Conservation (phyloP, 2,113 vertebrate genomes). For the Arvicanthis niloticus region DNA sequence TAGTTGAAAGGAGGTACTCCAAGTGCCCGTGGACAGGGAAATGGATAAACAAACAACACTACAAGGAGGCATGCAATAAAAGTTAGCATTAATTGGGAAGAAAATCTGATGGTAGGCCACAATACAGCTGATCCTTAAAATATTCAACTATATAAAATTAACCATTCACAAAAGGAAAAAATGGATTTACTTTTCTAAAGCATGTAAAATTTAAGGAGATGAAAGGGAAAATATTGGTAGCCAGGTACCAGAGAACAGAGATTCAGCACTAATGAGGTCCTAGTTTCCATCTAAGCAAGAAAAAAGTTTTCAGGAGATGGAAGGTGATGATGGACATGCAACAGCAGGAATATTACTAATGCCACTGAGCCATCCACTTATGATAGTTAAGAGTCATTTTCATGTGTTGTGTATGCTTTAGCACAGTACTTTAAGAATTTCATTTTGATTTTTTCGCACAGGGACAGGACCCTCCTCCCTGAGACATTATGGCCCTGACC, state of each 20-base stretch:
- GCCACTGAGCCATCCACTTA: background rate
- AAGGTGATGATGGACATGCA: accelerated
- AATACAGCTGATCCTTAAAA: background rate
- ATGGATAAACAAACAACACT: background rate
- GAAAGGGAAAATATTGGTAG: background rate
- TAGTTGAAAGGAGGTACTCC: background rate
- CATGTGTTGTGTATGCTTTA: background rate
- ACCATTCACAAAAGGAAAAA: background rate
- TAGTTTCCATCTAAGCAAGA: background rate
- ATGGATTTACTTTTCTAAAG: background rate
- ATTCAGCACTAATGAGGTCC: background rate
- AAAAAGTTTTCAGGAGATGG: background rate
- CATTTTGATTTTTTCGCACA: background rate
- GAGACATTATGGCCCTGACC: constrained; percentile 21
- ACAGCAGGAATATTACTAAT: background rate
- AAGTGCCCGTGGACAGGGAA: background rate
- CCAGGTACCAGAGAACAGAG: background rate
- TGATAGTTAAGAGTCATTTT: background rate
- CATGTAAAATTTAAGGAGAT: background rate
- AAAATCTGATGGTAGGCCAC: background rate
- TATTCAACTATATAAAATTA: background rate
- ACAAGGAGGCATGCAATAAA: too few relatives aligned
- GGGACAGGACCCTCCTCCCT: background rate
- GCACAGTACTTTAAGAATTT: background rate
- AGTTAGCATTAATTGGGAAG: background rate